Conservation (phyloP, 2,888 invertebrate species). For the Nomada hirtipes region DNA sequence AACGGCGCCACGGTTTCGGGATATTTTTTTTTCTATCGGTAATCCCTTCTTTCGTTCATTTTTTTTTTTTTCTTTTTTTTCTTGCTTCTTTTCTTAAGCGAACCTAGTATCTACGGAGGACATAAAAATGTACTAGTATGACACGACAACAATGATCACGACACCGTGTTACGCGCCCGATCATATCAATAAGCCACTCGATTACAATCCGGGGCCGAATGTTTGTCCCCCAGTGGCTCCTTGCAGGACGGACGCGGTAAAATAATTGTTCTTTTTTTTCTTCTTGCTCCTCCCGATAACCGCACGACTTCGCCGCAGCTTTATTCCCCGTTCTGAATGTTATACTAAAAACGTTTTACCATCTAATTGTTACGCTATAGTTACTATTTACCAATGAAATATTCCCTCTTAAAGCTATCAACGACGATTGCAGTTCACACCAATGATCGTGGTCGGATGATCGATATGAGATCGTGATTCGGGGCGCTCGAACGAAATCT, state of each 20-base stretch:
- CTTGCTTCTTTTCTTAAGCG: conserved; percentile 14
- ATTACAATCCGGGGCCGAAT: conserved; percentile 48
- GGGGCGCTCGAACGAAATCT: conserved; percentile 27
- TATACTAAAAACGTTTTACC: conserved; percentile 29
- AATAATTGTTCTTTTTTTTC: conserved; percentile 38
- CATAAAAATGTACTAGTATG: conserved; percentile 66
- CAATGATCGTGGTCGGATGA: conserved; percentile 28
- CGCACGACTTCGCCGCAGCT: conserved; percentile 29
- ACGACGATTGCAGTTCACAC: conserved; percentile 49
- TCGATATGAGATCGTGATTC: conserved; percentile 22
- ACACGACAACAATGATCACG: conserved; percentile 72
- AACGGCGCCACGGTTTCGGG: neutral
- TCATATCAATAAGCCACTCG: conserved; percentile 23
- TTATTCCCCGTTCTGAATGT: conserved; percentile 16
- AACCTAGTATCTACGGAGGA: conserved; percentile 62
- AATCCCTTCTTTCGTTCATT: too few relatives aligned
- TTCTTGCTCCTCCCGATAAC: conserved; percentile 18
- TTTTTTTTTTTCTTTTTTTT: neutral
- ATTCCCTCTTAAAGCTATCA: conserved; percentile 41
- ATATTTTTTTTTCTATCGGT: conserved; percentile 10
- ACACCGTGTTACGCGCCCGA: conserved; percentile 64
- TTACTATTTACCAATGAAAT: conserved; percentile 45
- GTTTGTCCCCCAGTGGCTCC: conserved; percentile 22
- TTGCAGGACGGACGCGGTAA: conserved; percentile 21
- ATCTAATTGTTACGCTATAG: conserved; percentile 47